phyloP scores from a whole-genome alignment of 1,140 invertebrate species.

The Sycophaga agraensis region DNA sequence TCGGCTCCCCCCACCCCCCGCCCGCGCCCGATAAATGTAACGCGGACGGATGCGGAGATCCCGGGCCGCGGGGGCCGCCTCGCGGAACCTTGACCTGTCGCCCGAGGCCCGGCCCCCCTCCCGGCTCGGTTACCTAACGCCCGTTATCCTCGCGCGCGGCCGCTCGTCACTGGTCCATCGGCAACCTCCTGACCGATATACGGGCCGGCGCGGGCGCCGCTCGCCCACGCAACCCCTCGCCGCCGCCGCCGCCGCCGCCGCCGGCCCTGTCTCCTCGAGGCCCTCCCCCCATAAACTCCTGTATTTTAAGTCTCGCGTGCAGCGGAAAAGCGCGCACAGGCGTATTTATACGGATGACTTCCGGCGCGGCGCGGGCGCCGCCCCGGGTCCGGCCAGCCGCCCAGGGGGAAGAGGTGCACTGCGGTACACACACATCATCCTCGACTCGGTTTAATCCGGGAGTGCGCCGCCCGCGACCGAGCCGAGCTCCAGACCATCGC shows the following conservation, averaged over 20 bases:
- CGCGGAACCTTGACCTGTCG: constrained; percentile 35
- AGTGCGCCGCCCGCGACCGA: too few species aligned
- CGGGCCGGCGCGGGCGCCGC: background rate
- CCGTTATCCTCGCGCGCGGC: background rate
- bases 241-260: too few species aligned
- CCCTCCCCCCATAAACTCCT: constrained; percentile 2
- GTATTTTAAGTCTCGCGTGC: constrained; percentile 14
- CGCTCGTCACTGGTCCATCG: background rate
- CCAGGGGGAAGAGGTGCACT: constrained; percentile 14
- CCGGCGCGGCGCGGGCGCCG: too few species aligned
- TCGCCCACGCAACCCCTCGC: background rate
- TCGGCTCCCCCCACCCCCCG: background rate
- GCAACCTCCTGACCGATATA: constrained; percentile 11
- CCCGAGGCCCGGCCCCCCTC: too few species aligned
- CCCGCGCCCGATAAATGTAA: background rate
- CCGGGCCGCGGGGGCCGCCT: constrained; percentile 29
- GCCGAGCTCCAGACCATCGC: too few species aligned
- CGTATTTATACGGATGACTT: constrained; percentile 3
- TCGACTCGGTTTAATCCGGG: constrained; percentile 15
- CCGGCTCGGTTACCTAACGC: background rate
- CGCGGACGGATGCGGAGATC: constrained; percentile 28
- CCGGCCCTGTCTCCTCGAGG: background rate
- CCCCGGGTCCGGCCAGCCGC: too few species aligned
- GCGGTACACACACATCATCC: constrained; percentile 11
- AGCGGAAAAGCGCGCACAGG: constrained; percentile 19